Base-by-base conservation (phyloP, 2,797 vertebrate genomes). In the Dryobates pubescens region DNA sequence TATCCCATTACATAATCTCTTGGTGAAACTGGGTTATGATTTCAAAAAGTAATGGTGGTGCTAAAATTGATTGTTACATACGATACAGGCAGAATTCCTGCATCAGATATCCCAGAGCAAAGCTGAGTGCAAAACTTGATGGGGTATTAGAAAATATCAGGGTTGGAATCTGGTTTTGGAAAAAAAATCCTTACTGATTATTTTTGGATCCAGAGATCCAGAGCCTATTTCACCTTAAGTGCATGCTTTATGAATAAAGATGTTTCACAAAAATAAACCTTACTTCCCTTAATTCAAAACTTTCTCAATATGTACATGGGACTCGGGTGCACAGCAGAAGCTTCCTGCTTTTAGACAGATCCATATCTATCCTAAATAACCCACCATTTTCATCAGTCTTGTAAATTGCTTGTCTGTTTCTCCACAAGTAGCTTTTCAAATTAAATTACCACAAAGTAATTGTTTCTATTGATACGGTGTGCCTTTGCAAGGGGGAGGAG, bases 371-470 rank as follows among this genome's bases (percentile, higher is more conserved):
- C 65, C 86, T 81, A 78, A 85, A 74, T 74, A 94, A 89, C 78
- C 65, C 63, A 77, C 36, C 15, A 65, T 62, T 90, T 82, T 78
- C 38, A 89, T 85, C 88, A 63, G 16, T 87, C 81, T 92, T 69
- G 34, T 90, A 88, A 93, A 82, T 59, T 86, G 78, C 36, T 72
- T 68, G 36, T 47, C 36, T 68, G 36, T 69, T 95, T 74, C 41
- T 75, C 72, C 85, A 56, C 72, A 91, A 91, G 69, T 13, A 82
- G 54, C 53, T 70, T 88, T 87, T 80, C 53, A 92, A 90, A 96
- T 91, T 85, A 75, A 92, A 90, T 93, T 63, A 77, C 82, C 73
- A 18, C 53, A 34, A 88, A 88, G 80, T 88, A 83, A 93, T 93
- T 94, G 67, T 85, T 90, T 78, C 56, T 82, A 61, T 80, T 90